Percentiles rank a stretch among this genome's conserved stretches.
Conservation (phyloP, 2,888 invertebrate species). For the Sinodicranocentrus sp. region DNA sequence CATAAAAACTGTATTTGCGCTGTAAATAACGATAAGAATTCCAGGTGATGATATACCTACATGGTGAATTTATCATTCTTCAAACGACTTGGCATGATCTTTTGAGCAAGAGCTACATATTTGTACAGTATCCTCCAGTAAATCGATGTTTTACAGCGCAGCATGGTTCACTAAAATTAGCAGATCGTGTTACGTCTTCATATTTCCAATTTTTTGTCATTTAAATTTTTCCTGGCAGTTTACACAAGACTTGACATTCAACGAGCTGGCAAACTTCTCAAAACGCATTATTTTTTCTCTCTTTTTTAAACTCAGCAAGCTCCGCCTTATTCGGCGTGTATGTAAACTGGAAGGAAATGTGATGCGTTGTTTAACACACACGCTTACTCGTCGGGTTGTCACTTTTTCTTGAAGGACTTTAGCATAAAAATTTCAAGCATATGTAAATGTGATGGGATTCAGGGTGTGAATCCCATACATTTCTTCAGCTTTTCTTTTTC, state of each 20-base stretch:
- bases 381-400: constrained; percentile 10
- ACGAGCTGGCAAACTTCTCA: constrained; percentile 25
- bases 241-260: constrained; percentile 24
- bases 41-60: no score
- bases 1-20: no score
- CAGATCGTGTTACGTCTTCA: constrained; percentile 20
- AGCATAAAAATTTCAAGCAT: constrained; percentile 35
- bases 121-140: no score
- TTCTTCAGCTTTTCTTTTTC: constrained; percentile 4
- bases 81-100: no score
- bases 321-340: no score
- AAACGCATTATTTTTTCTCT: neutral
- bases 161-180: constrained; percentile 21
- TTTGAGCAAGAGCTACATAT: no score
- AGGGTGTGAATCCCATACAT: constrained; percentile 51
- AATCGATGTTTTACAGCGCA: constrained; percentile 1
- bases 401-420: constrained; percentile 43
- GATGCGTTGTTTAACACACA: no score
- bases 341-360: no score
- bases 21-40: no score
- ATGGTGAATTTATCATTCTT: no score
- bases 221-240: constrained; percentile 1
- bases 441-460: constrained; percentile 55
- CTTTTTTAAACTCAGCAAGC: no score
- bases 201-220: neutral